These are phyloP conservation scores for Sebastes trivittatus DNA, from an alignment of 2,797 vertebrate genomes.

Conservation along the genomic window DNA sequence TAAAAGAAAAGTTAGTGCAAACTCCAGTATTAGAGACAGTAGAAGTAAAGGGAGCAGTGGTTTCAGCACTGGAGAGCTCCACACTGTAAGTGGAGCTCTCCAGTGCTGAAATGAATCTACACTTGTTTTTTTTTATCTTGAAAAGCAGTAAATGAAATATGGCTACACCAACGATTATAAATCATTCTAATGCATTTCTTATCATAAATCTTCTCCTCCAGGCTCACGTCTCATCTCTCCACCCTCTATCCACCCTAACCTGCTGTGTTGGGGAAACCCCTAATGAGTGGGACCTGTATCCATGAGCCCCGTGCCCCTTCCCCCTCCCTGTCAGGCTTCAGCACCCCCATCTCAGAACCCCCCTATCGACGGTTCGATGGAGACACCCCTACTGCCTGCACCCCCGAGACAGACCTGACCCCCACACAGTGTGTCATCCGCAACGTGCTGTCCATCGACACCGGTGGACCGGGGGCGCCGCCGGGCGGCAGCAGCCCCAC, in stretches of 20 bases:
- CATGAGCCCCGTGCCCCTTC: slow-evolving; percentile 93
- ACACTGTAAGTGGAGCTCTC: not conserved
- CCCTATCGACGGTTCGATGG: slow-evolving; percentile 89
- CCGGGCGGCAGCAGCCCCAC: slow-evolving; percentile 82
- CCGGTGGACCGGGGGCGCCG: slow-evolving; percentile 74
- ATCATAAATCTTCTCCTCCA: slow-evolving; percentile 40
- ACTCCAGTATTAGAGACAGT: not conserved
- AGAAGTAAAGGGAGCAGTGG: not conserved
- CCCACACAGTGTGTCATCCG: slow-evolving; percentile 94
- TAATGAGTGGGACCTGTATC: slow-evolving; percentile 90
- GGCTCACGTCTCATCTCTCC: slow-evolving; percentile 54
- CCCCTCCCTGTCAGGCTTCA: slow-evolving; percentile 92
- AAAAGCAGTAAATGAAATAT: not conserved
- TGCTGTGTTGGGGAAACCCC: slow-evolving; percentile 77
- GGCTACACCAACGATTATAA: not conserved
- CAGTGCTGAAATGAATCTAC: slow-evolving; percentile 11
- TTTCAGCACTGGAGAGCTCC: slow-evolving; percentile 65
- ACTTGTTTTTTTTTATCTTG: not conserved
- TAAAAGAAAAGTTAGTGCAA: slow-evolving; percentile 11
- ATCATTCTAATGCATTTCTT: slow-evolving; percentile 14
- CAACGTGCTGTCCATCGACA: slow-evolving; percentile 90
- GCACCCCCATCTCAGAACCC: slow-evolving; percentile 87
- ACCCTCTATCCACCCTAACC: slow-evolving; percentile 71
- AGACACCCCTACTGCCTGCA: slow-evolving; percentile 90
- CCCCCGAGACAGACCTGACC: slow-evolving; percentile 92